These are phyloP conservation scores for Serranus cabrilla DNA, from an alignment of 2,797 vertebrate species.

Conservation along the genomic window DNA sequence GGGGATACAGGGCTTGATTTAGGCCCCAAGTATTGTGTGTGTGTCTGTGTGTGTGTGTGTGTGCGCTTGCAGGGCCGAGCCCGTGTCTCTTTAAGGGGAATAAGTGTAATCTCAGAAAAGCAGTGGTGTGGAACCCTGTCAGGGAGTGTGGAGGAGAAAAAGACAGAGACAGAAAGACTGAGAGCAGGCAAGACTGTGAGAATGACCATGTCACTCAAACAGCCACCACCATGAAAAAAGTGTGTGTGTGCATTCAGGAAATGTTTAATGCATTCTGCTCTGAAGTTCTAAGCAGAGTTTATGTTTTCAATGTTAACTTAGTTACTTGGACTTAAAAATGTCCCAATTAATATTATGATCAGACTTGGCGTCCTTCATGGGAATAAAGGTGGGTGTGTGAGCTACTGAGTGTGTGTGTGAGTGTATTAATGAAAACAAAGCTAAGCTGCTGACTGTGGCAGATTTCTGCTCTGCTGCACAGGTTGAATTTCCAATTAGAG, in stretches of 20 bases:
- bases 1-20: neutral
- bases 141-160: constrained; percentile 25
- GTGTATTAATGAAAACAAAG: constrained; percentile 81
- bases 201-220: constrained; percentile 55
- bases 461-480: constrained; percentile 81
- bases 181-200: constrained; percentile 29
- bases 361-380: constrained; percentile 52
- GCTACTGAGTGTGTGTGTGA: constrained; percentile 44
- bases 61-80: constrained; percentile 15
- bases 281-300: neutral
- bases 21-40: neutral
- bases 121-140: constrained; percentile 65
- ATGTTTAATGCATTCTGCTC: neutral
- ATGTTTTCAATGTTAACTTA: constrained; percentile 13
- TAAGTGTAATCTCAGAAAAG: constrained; percentile 66
- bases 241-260: neutral
- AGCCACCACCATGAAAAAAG: constrained; percentile 14
- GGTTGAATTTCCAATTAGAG: constrained; percentile 85
- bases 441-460: constrained; percentile 80
- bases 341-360: constrained; percentile 54
- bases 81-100: constrained; percentile 58
- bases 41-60: neutral
- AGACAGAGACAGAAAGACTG: constrained; percentile 28
- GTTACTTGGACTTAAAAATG: neutral
- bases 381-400: constrained; percentile 52